Evolutionary conservation across 2,113 vertebrate genomes (phyloP), one percentile per base, ranked within the genome.

Genomic region (Serilophus lunatus): DNA sequence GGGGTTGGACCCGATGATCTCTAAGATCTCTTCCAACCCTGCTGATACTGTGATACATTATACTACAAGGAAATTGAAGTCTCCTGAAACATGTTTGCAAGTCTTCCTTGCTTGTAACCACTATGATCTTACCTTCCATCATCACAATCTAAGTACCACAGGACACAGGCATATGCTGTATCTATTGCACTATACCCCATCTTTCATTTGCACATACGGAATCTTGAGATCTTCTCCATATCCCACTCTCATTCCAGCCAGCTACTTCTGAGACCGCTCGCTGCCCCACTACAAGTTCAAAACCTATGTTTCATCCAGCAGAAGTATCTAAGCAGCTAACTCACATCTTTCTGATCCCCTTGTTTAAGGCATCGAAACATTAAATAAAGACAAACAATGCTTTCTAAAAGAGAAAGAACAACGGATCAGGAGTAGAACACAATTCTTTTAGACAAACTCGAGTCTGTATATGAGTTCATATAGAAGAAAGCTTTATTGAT

Each of bases 121-220:
- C 24, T 56, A 5, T 16, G 57, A 66, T 45, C 33, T 47, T 66
- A 26, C 40, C 11, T 59, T 85, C 47, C 40, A 9, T 25, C 63
- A 66, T 33, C 33, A 33, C 7, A 26, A 65, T 20, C 40, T 13
- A 28, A 60, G 11, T 31, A 50, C 12, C 0, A 0, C 1, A 66
- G 42, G 33, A 57, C 36, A 5, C 26, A 71, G 69, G 18, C 23
- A 4, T 26, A 19, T 18, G 14, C 17, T 31, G 31, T 11, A 64
- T n/a, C 9, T 66, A 9, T 28, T 72, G 35, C 26, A 12, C n/a
- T 56, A 6, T 51, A 56, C n/a, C 56, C 29, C 1, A 1, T 53
- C 65, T 75, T 33, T 4, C 28, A 28, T 25, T 82, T 64, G 38
- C 60, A 69, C 1, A 1, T 31, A 13, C 26, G 49, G 14, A 33